These are phyloP conservation scores for Aythya baeri DNA, from an alignment of 2,113 vertebrate genomes.

Conservation along the genomic window DNA sequence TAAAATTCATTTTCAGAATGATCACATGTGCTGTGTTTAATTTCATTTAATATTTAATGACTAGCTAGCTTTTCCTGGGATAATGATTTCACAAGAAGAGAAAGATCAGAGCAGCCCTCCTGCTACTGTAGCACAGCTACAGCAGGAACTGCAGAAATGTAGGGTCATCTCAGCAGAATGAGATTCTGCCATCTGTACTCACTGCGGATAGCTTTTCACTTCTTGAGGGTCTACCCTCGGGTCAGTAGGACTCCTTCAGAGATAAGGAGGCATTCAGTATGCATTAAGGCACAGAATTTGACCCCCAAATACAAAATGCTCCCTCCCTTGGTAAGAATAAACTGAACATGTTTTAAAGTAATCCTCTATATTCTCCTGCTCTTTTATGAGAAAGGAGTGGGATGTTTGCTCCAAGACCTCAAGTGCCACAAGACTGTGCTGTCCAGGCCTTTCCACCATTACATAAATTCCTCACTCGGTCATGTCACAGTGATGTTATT, in stretches of 20 bases:
- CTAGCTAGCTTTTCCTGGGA: slow-evolving; percentile 36
- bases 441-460: neutral
- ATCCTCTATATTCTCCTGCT: neutral
- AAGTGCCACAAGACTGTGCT: neutral
- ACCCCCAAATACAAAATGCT: neutral
- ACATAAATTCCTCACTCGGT: neutral
- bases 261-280: neutral
- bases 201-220: neutral
- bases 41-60: slow-evolving; percentile 61
- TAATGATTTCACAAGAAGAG: slow-evolving; percentile 37
- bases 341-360: neutral
- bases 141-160: slow-evolving; percentile 5
- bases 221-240: neutral
- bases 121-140: slow-evolving; percentile 20
- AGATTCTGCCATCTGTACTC: neutral
- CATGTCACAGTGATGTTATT: neutral
- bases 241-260: neutral
- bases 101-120: slow-evolving; percentile 57
- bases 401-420: neutral
- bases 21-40: slow-evolving; percentile 48
- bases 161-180: neutral
- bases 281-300: neutral
- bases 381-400: neutral
- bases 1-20: slow-evolving; percentile 37
- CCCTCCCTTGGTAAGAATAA: neutral